Base-by-base conservation (phyloP, 2,888 invertebrate species). In the Brachyopa scutellaris region DNA sequence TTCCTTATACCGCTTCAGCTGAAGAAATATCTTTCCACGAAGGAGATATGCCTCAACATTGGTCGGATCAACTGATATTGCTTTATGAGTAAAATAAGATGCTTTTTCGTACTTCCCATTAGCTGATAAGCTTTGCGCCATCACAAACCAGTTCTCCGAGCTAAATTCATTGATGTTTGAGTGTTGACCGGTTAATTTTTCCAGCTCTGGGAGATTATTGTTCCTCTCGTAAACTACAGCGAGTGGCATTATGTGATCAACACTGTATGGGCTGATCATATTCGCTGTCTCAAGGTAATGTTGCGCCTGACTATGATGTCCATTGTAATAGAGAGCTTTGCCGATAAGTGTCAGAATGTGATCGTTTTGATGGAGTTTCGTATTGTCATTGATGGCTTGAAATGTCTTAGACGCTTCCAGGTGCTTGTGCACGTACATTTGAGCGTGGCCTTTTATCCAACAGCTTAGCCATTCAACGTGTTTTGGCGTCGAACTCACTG, bases 131-230 rank as follows among this genome's bases (percentile, higher is more conserved):
- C 93, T 93, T 89, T 95, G 95, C 1, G 95, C 95, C 88, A 95
- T 92, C 0, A 95, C 94, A 61, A 95, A 93, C 94, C 96, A 96
- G 69, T 95, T 93, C 86, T 95, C 95, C 2, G 94, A 92, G 1
- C 92, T 91, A 61, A 91, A 92, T 85, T 94, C 91, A n/a, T 86
- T 85, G 1, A 88, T 85, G 5, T 86, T 86, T 2, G 87, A 85
- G 9, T 90, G 87, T 33, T 91, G 88, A 4, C 90, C 89, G 51
- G 92, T 92, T n/a, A 94, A 89, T 86, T 92, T 92, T 87, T 94
- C 94, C 67, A 94, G 89, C 64, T 94, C 94, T 57, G 92, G 90
- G 3, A 91, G 87, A 84, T 92, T 92, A 77, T 93, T 93, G 84
- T 93, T 93, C 85, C 92, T 92, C 53, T 92, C 92, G 55, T 93